phyloP scores from a whole-genome alignment of 2,888 invertebrate genomes.

The Dynastes maya region DNA sequence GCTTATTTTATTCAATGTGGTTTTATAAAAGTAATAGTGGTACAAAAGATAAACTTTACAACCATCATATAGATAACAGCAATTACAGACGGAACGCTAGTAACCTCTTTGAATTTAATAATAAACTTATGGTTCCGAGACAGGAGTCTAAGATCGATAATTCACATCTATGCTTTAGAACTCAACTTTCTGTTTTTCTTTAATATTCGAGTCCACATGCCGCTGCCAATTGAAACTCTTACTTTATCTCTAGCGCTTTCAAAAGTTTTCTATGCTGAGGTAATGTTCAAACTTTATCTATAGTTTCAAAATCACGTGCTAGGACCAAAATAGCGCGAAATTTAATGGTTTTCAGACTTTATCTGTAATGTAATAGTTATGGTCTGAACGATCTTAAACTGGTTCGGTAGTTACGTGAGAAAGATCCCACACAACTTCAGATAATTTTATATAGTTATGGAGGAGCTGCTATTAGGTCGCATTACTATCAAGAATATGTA shows the following conservation, averaged over 20 bases:
- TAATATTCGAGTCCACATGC: not conserved
- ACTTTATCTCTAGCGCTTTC: not conserved
- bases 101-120: too few species aligned
- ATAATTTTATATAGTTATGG: not conserved
- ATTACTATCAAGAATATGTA: too few species aligned
- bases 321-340: not conserved
- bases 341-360: slow-evolving; percentile 10
- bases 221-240: too few species aligned
- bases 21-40: too few species aligned
- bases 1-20: too few species aligned
- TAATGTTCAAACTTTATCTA: not conserved
- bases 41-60: too few species aligned
- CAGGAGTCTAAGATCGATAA: too few species aligned
- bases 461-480: too few species aligned
- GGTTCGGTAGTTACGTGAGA: not conserved
- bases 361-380: not conserved
- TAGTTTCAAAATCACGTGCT: slow-evolving; percentile 5
- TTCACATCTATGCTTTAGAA: too few species aligned
- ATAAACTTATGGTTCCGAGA: too few species aligned
- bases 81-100: too few species aligned
- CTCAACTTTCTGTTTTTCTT: not conserved
- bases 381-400: not conserved
- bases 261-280: not conserved
- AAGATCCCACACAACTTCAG: not conserved
- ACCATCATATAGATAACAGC: too few species aligned